These are phyloP conservation scores for Ditula angustiorana DNA, from an alignment of 2,888 invertebrate species.

Conservation along the genomic window DNA sequence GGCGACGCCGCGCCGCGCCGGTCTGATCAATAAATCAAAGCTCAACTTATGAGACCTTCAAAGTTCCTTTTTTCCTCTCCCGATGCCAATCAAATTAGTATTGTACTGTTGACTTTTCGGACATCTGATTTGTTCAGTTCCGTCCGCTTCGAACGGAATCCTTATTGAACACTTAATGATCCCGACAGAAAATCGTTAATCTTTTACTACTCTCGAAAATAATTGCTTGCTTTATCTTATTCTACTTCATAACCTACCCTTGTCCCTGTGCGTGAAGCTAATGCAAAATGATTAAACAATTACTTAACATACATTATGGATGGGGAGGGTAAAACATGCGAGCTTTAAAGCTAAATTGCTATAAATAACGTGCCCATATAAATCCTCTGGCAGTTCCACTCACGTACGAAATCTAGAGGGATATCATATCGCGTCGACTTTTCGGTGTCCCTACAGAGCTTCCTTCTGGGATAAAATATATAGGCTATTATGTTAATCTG, in stretches of 20 bases:
- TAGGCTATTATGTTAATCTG: constrained; percentile 27
- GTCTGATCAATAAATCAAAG: constrained; percentile 56
- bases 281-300: not conserved
- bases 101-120: constrained; percentile 39
- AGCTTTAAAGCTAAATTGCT: constrained; percentile 11
- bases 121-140: constrained; percentile 42
- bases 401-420: constrained; percentile 14
- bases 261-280: not conserved
- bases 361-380: constrained; percentile 15
- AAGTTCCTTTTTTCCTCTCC: constrained; percentile 49
- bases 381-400: constrained; percentile 11
- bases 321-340: not conserved
- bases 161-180: constrained; percentile 12
- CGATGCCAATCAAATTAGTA: constrained; percentile 51
- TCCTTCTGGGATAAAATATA: constrained; percentile 27
- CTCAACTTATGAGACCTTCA: constrained; percentile 51
- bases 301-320: not conserved
- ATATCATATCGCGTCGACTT: constrained; percentile 30
- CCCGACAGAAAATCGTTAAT: not conserved
- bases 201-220: not conserved
- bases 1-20: constrained; percentile 34
- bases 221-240: no score
- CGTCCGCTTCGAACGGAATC: not conserved
- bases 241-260: no score
- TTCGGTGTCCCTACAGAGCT: constrained; percentile 16